Evolutionary conservation across 2,113 vertebrate genomes (phyloP).

Genomic region (Dicaeum eximium): DNA sequence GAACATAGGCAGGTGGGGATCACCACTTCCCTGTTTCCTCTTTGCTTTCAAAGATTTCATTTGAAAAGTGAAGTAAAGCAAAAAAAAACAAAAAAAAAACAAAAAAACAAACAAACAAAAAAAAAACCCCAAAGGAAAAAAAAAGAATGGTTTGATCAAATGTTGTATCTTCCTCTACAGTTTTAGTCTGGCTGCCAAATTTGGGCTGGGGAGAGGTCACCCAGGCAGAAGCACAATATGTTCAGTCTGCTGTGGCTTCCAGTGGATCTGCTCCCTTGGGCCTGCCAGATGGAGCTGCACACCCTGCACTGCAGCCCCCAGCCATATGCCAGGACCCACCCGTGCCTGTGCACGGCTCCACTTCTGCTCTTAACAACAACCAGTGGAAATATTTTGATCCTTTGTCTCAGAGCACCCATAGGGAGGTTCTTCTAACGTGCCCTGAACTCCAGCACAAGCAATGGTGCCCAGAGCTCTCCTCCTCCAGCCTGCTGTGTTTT

Average conservation of each 20-base stretch:
- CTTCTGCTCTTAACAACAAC: neutral
- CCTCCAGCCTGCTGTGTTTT: neutral
- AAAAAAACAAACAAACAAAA: neutral
- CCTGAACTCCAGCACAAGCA: neutral
- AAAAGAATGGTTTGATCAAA: neutral
- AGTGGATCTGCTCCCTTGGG: neutral
- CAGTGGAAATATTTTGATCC: neutral
- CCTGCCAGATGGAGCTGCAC: slow-evolving; percentile 9
- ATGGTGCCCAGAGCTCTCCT: neutral
- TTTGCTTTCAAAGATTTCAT: neutral
- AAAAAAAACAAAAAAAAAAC: neutral
- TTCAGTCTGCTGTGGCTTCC: neutral
- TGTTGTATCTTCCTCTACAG: neutral
- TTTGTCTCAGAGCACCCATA: neutral
- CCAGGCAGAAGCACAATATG: neutral
- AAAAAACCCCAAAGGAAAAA: too few relatives aligned
- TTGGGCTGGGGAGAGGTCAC: neutral
- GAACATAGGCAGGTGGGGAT: rapidly evolving
- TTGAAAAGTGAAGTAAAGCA: neutral
- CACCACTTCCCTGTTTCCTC: neutral
- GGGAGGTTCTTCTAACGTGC: neutral
- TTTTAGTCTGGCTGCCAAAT: neutral
- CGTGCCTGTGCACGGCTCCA: neutral
- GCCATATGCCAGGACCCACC: neutral
- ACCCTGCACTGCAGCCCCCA: neutral